Conservation (phyloP, 1,140 invertebrate species). For the Mizuhopecten yessoensis region DNA sequence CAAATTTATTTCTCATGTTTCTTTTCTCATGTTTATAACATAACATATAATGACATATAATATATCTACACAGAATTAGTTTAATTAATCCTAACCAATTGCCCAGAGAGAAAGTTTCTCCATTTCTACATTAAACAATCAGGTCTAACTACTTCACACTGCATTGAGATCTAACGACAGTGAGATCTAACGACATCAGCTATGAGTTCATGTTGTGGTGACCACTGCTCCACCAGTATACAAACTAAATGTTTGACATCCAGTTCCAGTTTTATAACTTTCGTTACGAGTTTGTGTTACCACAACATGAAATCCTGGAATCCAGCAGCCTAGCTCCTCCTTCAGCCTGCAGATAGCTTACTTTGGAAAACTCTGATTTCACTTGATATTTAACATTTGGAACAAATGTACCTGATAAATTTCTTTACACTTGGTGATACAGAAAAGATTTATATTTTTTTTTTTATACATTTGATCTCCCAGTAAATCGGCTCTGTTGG, state of each 20-base stretch:
- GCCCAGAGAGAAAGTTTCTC: neutral
- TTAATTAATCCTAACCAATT: no score
- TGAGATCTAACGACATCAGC: neutral
- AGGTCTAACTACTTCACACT: neutral
- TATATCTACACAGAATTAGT: no score
- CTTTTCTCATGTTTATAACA: neutral
- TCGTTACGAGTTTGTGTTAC: neutral
- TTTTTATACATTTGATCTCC: no score
- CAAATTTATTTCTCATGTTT: neutral
- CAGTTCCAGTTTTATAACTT: neutral
- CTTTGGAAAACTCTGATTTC: slow-evolving; percentile 6
- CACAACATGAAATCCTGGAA: neutral
- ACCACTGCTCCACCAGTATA: neutral
- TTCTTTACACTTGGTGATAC: no score
- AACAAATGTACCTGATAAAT: no score
- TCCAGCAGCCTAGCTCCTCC: neutral
- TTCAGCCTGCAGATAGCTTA: neutral
- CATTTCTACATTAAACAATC: neutral
- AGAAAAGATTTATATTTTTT: no score
- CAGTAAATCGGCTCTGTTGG: no score
- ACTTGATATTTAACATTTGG: neutral
- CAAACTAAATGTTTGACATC: neutral
- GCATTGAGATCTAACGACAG: neutral
- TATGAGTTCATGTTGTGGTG: neutral
- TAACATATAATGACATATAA: neutral